These are phyloP conservation scores for Onychomys leucogaster DNA, from an alignment of 2,797 vertebrate genomes.

Conservation along the genomic window DNA sequence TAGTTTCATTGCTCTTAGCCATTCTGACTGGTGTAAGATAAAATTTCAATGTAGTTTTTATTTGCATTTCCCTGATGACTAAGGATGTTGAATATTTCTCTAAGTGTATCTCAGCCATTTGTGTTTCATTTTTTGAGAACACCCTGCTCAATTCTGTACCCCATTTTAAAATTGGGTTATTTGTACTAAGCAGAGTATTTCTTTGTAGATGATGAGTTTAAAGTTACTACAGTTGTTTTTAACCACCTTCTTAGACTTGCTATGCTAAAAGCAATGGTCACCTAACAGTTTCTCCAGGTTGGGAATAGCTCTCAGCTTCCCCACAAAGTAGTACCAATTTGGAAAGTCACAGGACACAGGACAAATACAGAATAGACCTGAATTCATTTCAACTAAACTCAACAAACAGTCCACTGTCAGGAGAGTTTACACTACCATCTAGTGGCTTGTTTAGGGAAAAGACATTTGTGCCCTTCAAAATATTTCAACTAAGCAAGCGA, in stretches of 20 bases:
- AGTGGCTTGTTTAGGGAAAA: conserved; percentile 66
- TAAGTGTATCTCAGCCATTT: background rate
- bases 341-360: conserved; percentile 20
- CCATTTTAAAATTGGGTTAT: background rate
- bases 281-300: conserved; percentile 22
- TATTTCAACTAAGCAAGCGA: conserved; percentile 25
- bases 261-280: background rate
- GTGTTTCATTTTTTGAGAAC: background rate
- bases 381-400: background rate
- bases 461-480: conserved; percentile 36
- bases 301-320: conserved; percentile 3
- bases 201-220: conserved; percentile 36
- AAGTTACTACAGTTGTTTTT: background rate
- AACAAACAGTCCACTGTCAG: background rate
- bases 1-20: background rate
- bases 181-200: background rate
- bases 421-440: conserved; percentile 75
- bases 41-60: background rate
- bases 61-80: background rate
- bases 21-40: background rate
- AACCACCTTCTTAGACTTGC: background rate
- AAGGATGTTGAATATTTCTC: background rate
- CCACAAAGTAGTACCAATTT: background rate
- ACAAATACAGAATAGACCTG: background rate
- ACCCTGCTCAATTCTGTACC: background rate